These are phyloP conservation scores for Menura novaehollandiae DNA, from an alignment of 2,113 vertebrate species.

Conservation along the genomic window DNA sequence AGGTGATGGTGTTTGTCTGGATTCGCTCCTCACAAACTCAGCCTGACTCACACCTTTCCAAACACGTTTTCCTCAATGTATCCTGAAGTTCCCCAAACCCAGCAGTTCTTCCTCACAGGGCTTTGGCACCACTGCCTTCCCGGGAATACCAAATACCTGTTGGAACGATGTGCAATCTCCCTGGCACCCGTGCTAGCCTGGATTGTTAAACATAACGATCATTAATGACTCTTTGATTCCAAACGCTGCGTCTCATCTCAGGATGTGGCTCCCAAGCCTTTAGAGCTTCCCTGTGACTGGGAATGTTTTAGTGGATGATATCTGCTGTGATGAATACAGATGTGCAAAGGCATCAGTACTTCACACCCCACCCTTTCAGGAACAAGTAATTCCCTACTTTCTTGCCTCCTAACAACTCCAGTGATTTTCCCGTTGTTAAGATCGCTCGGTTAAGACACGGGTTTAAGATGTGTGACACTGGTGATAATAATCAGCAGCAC, in stretches of 20 bases:
- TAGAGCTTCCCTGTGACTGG: background rate
- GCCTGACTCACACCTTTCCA: background rate
- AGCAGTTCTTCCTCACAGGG: background rate
- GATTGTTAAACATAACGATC: background rate
- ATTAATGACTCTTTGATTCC: background rate
- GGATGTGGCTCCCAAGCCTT: background rate
- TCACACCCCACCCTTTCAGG: background rate
- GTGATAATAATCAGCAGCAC: background rate
- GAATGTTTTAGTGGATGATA: background rate
- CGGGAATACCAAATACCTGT: background rate
- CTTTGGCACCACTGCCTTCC: background rate
- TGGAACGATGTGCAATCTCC: background rate
- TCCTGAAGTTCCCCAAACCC: background rate
- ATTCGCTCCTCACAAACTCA: background rate
- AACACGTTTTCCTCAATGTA: background rate
- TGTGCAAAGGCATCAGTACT: background rate
- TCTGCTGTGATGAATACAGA: background rate
- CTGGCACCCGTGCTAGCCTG: background rate
- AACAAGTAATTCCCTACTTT: background rate
- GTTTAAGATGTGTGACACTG: background rate
- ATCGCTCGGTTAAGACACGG: background rate
- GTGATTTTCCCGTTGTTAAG: background rate
- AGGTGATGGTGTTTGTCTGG: background rate
- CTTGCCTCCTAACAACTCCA: background rate
- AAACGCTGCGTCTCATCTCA: background rate